phyloP scores from a whole-genome alignment of 2,113 vertebrate species.

The Forbesichthys papilliferus region DNA sequence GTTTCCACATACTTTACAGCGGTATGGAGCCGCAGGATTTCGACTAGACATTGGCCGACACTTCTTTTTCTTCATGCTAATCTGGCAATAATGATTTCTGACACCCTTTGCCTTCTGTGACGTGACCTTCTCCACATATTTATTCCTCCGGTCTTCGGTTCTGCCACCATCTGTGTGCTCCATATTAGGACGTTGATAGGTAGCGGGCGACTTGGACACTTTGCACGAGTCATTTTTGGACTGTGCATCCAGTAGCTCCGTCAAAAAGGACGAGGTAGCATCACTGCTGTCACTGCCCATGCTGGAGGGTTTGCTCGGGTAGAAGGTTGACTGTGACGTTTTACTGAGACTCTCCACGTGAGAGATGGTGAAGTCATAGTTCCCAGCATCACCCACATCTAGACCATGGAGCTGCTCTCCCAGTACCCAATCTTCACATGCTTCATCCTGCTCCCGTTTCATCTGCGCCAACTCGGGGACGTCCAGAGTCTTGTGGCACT shows the following conservation, averaged over 20 bases:
- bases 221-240: too few species aligned
- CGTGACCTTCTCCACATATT: neutral
- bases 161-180: neutral
- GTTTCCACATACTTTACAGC: constrained; percentile 3
- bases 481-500: neutral
- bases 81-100: neutral
- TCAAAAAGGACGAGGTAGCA: neutral
- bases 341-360: neutral
- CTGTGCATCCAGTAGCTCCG: neutral
- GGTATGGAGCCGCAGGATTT: neutral
- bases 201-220: neutral
- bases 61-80: neutral
- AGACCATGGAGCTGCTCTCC: neutral
- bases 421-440: neutral
- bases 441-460: neutral
- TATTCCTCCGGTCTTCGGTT: too few species aligned
- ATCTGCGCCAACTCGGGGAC: neutral
- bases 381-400: neutral
- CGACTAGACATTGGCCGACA: neutral
- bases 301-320: neutral
- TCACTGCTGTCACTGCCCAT: neutral
- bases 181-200: neutral
- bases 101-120: neutral
- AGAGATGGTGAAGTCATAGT: neutral
- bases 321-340: too few species aligned